Base-by-base conservation (phyloP, 2,113 vertebrate genomes). In the Anguilla rostrata region DNA sequence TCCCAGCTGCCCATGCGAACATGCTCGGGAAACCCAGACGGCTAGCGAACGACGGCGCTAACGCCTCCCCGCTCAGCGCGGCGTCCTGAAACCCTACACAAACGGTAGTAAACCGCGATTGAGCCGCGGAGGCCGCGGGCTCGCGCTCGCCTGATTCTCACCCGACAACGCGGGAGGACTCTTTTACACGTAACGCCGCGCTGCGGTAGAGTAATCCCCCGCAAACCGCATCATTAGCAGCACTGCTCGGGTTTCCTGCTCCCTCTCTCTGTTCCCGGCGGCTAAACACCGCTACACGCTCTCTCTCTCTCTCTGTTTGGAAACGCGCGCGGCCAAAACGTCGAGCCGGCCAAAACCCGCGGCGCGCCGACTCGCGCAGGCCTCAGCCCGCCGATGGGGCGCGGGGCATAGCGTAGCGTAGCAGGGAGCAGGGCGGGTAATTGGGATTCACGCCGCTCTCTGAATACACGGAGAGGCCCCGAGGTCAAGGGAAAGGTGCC, bases 211-310 rank as follows among this genome's bases (percentile, higher is more conserved):
- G 84, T 90, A 88, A 89, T 91, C 90, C 90, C 78, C 66, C 85
- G 60, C 85, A 81, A 6, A 91, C 81, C 26, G 85, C 87, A 84
- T 56, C 87, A 87, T 89, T 91, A 90, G 90, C 86, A 91, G 90
- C 84, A 80, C 78, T 90, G 90, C 92, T 92, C 90, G 85, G 87
- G 85, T 81, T 89, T 29, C 88, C 71, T 85, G 85, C 85, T 88
- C 82, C 84, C 83, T 86, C 82, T 85, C 83, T 86, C 88, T 89
- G 90, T 88, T 89, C 88, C 40, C 43, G 49, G 85, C 85, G 89
- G 89, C 88, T 88, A 88, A 90, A 88, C 85, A 34, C 89, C 49
- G 66, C 90, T 91, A 83, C 88, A 83, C 86, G 81, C 78, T 86
- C 84, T 6, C 43, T 6, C 5, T 6, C 5, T 46, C 34, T 34